Evolutionary conservation across 2,888 invertebrate species (phyloP), one percentile per base, ranked within the genome.

Genomic region (Pammene aurita): DNA sequence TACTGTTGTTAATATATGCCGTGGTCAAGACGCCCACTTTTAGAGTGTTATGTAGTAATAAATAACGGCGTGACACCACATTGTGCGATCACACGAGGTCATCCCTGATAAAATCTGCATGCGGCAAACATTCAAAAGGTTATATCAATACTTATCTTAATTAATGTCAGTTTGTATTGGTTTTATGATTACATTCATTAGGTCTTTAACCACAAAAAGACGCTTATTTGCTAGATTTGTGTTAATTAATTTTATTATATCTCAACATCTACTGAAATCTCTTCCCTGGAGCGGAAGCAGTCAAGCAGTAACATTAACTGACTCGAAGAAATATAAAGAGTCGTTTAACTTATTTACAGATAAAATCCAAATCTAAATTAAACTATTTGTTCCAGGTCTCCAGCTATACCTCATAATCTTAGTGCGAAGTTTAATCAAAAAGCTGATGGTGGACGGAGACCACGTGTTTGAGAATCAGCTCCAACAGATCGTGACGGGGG

Each of bases 381-480:
- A 34, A 52, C 48, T 42, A 71, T 62, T 52, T 42, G 57, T 72
- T 77, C 0, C 84, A 90, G 90, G 80, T 63, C 52, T 88, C 14
- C 84, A 89, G 71, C 1, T 88, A 7, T 90, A 90, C 77, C 76
- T 89, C 11, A 72, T 89, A 34, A 76, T 85, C 1, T 67, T 88
- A 46, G 80, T 88, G 5, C 77, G 86, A 58, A 90, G 88, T 76
- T 75, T 90, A 0, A 60, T 91, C 1, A 83, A 77, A 72, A 90
- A 88, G 72, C 66, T 90, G 75, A 84, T 84, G 41, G 75, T 75
- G 0, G 78, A 81, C 1, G 81, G 79, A 0, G 76, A 80, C 0
- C 79, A 84, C 11, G 76, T 76, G 0, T 88, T 83, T 64, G 89
- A 87, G 60, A 90, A 90, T 67, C 88, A 86, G 55, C 77, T 90